Evolutionary conservation across 2,797 vertebrate genomes (phyloP), one percentile per base, ranked within the genome.

Genomic region (Euthynnus affinis): DNA sequence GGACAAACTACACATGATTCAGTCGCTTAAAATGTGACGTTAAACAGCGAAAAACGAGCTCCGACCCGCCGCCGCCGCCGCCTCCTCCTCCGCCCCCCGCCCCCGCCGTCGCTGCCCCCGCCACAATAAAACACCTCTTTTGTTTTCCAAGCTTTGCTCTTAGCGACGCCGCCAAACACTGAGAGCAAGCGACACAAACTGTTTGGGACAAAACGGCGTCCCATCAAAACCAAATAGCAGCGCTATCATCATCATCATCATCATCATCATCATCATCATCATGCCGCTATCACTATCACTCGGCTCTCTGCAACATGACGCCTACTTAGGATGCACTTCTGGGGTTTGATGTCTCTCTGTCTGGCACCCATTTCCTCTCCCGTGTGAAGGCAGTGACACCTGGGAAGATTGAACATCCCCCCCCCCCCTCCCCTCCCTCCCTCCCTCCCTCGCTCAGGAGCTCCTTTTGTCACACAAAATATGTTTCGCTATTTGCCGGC

Each of bases 401-500:
- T 86, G 87, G 68, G 79, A 58, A 90, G 90, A 91, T 90, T 86
- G 89, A 90, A 86, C 88, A 84, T 88, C 80, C 75, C 74, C 68
- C 89, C n/a, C n/a, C n/a, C n/a, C n/a, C n/a, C n/a, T n/a, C n/a
- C n/a, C n/a, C n/a, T n/a, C n/a, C n/a, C n/a, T n/a, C n/a, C n/a
- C n/a, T n/a, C n/a, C n/a, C n/a, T n/a, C n/a, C n/a, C n/a, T n/a
- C 82, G 94, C 94, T 94, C 93, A 91, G 93, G 95, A 95, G 94
- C 95, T n/a, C 96, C 94, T 96, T 96, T 97, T 96, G 95, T 91
- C 96, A 95, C 93, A 95, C 92, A 84, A 96, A 97, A 97, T 96
- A 97, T 98, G 96, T 97, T 97, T 97, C 96, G 96, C 97, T 97
- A 96, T 97, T 96, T 96, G 87, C 87, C 94, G 81, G 89, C 90